These are phyloP conservation scores for Myrmecobius fasciatus DNA, from an alignment of 2,113 vertebrate species.

Conservation along the genomic window DNA sequence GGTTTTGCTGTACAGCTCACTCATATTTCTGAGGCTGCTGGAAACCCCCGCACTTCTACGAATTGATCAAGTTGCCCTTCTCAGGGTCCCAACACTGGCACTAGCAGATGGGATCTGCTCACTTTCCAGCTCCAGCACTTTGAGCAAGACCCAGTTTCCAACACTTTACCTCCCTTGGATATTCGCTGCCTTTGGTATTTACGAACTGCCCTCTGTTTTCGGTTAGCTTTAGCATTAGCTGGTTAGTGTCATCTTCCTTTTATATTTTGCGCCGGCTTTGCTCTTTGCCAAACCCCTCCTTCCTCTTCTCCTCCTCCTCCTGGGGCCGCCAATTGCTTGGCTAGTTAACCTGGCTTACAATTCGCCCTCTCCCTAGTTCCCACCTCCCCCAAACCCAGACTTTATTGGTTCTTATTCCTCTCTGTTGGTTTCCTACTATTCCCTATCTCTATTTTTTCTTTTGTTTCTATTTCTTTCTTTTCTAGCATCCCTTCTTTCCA, in stretches of 20 bases:
- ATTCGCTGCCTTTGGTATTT: background rate
- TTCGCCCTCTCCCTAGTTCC: background rate
- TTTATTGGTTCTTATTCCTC: background rate
- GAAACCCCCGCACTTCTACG: background rate
- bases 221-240: background rate
- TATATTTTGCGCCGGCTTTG: conserved; percentile 58
- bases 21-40: conserved; percentile 62
- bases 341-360: background rate
- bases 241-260: conserved; percentile 65
- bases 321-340: background rate
- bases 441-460: background rate
- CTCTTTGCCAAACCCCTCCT: conserved; percentile 71
- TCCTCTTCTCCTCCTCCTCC: background rate
- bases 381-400: background rate
- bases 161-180: background rate
- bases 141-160: background rate
- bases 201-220: background rate
- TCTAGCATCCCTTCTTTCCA: background rate
- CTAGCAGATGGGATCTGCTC: background rate
- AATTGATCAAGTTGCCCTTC: background rate
- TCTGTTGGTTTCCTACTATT: background rate
- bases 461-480: background rate
- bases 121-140: background rate
- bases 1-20: conserved; percentile 87
- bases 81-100: too few species aligned